Evolutionary conservation across 2,113 vertebrate genomes (phyloP), one percentile per base, ranked within the genome.

Genomic region (Misgurnus mizolepis): DNA sequence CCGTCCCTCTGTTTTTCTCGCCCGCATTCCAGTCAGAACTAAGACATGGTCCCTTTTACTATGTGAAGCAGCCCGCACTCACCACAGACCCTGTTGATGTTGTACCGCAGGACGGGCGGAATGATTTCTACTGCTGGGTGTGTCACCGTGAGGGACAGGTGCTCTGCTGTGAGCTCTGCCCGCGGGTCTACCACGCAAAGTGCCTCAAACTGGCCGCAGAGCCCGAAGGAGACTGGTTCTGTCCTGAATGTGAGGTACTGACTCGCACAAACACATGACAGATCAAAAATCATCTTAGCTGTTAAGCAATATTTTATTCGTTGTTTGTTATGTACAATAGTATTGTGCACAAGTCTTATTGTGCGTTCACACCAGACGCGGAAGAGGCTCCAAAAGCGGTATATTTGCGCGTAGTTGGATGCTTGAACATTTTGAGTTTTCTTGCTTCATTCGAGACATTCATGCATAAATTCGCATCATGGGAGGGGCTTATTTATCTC

Each of bases 41-140:
- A 98, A 99, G 98, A 96, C 97, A 99, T 95, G 98, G 97, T 97
- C 98, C 97, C 95, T 99, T 99, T 99, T 98, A 99, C 97, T 99
- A 99, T 98, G 96, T 94, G 95, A 96, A 96, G 95, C 95, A 96
- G 95, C 94, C 95, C 55, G 80, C 86, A 95, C 95, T 96, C 95
- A 96, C 97, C 95, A 98, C 97, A 99, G 98, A 99, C 95, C 97
- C 97, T 98, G 96, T 99, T 98, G 97, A 95, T 96, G 95, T 96
- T 96, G 95, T 97, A 96, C 95, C 94, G 82, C 93, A 95, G 94
- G 96, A 95, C 90, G 93, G 94, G 92, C 95, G 95, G 92, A 99
- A 99, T 80, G 98, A 99, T 94, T 99, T 99, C 97, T 99, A 98
- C 95, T 99, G 98, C 95, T 99, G 98, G 98, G 83, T 99, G 95